A percentile compares a stretch with the other conserved stretches of the same genome.
phyloP scores from a whole-genome alignment of 2,888 invertebrate genomes.

The Heliconius sara region DNA sequence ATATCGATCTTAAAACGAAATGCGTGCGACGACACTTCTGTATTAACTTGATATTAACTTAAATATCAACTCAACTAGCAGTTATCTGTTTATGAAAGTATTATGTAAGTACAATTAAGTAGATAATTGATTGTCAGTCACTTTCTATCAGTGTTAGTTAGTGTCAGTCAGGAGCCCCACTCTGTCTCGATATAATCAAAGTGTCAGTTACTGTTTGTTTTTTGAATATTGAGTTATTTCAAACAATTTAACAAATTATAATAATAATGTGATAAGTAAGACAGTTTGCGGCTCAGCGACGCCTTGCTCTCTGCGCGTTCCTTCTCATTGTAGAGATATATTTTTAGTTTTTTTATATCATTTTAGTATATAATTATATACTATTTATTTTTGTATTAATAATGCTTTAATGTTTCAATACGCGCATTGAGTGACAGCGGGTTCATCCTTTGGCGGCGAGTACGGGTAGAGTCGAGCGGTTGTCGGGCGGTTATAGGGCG shows the following conservation, averaged over 20 bases:
- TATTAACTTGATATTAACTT: constrained; percentile 6
- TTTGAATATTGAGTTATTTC: no score
- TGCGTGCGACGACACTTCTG: neutral
- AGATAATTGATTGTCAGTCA: constrained; percentile 19
- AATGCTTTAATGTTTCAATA: neutral
- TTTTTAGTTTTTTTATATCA: neutral
- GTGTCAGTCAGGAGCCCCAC: constrained; percentile 29
- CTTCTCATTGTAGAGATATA: neutral
- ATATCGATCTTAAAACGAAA: neutral
- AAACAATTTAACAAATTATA: no score
- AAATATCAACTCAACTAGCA: neutral
- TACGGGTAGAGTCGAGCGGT: constrained; percentile 1
- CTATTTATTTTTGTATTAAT: constrained; percentile 2
- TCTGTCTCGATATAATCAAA: constrained; percentile 13
- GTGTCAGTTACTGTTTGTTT: no score
- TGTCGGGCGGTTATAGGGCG: neutral
- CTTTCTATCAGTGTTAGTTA: neutral
- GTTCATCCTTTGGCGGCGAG: neutral
- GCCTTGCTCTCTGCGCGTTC: constrained; percentile 41
- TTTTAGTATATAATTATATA: neutral
- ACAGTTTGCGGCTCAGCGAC: constrained; percentile 36
- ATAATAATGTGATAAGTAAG: neutral
- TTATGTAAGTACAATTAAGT: constrained; percentile 22
- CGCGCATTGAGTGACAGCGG: constrained; percentile 41
- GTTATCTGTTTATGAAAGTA: constrained; percentile 8